Evolutionary conservation across 2,888 invertebrate species (phyloP), one percentile per base, ranked within the genome.

Genomic region (Galerucella nymphaeae): DNA sequence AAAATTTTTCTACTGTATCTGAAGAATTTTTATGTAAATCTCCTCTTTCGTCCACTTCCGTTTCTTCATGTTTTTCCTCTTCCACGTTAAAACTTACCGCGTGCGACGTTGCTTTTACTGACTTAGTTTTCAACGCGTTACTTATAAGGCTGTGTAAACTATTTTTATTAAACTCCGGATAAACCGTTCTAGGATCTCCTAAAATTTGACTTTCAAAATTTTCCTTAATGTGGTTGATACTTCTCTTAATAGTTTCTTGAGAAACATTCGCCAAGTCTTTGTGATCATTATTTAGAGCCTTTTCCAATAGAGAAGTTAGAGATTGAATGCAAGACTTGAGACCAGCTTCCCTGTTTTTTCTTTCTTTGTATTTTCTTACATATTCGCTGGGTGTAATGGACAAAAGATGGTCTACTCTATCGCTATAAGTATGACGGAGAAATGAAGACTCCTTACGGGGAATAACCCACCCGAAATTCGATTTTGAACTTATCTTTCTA

Each of bases 341-440:
- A 38, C 83, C 82, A 61, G 78, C 80, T 73, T 84, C 83, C 20
- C 82, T 78, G 67, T 76, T 66, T 75, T 81, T 81, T 38, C 82
- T 74, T 69, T 83, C 83, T 72, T 82, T 84, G 68, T 85, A 84
- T 41, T 83, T 78, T 66, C 82, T 79, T 1, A 84, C 83, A 76
- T 81, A 85, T 75, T 85, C 83, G 30, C 82, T 81, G 2, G 85
- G 85, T 4, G 83, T 81, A 38, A 84, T 75, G 2, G 82, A 78
- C 10, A 83, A 69, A 23, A 84, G 67, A 45, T 81, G 79, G 14
- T 84, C 83, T n/a, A 82, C 77, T 75, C 79, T 72, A 16, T 79
- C 79, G 18, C 64, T 71, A 68, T 75, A 77, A 30, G 72, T 73
- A 57, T 76, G 73, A n/a, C 72, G 71, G 18, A 78, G 20, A 6